A percentile compares a stretch with the other conserved stretches of the same genome.
Evolutionary conservation across 2,888 invertebrate genomes (phyloP).

Genomic region (Psylliodes chrysocephalus): DNA sequence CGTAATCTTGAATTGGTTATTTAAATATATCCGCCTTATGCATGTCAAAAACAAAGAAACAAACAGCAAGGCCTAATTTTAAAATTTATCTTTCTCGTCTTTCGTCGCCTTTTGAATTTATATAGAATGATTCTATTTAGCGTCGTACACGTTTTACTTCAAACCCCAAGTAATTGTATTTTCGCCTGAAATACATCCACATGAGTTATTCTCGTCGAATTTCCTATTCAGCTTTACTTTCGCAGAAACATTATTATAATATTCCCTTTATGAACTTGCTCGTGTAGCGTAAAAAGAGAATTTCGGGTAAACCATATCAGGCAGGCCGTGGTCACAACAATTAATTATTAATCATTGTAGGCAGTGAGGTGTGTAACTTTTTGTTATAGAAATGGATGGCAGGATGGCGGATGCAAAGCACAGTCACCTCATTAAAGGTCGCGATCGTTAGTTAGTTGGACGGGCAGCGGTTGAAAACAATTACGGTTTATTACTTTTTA

Average conservation of each 20-base stretch:
- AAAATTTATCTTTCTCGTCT: neutral
- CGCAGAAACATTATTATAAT: conserved; percentile 32
- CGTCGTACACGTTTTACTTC: conserved; percentile 18
- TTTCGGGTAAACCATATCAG: conserved; percentile 24
- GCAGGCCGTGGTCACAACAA: conserved; percentile 23
- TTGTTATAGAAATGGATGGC: neutral
- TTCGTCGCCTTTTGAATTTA: conserved; percentile 15
- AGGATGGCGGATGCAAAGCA: neutral
- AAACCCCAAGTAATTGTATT: conserved; percentile 27
- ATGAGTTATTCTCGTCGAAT: conserved; percentile 28
- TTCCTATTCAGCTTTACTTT: conserved; percentile 33
- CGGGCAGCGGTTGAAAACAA: neutral
- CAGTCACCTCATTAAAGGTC: neutral
- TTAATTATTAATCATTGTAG: conserved; percentile 27
- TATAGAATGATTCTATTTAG: conserved; percentile 23
- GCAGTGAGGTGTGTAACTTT: conserved; percentile 9
- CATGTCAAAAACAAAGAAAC: neutral
- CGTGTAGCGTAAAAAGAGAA: conserved; percentile 20
- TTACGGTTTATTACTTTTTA: neutral
- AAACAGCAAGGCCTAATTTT: neutral
- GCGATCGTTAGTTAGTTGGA: too few species aligned
- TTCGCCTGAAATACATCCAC: conserved; percentile 30
- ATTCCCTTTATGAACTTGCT: conserved; percentile 28
- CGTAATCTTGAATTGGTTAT: too few species aligned
- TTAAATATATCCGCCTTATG: too few species aligned